Base-by-base conservation (phyloP, 2,113 vertebrate genomes). In the Sinocyclocheilus grahami region DNA sequence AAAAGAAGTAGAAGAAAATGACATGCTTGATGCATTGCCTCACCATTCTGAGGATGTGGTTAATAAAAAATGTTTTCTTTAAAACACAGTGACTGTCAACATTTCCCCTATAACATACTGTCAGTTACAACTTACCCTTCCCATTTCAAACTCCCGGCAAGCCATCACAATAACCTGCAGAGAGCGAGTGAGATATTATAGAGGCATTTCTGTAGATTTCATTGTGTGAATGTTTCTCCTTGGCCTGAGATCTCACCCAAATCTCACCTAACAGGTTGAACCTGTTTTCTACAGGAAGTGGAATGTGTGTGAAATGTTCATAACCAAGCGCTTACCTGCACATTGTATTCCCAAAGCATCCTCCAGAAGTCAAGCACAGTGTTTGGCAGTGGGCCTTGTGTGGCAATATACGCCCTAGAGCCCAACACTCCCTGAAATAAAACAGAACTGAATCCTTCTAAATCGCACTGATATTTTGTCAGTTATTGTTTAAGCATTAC, bases 81-180 rank as follows among this genome's bases (percentile, higher is more conserved):
- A 13, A 67, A 13, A 69, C 33, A 69, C 7, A 2, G 80, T 30
- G 33, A 81, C 39, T 67, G 37, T 22, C 65, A 83, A 53, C n/a
- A 83, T 82, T 82, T 82, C 37, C 62, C 16, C 11, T 67, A 22
- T 60, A 42, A 20, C 12, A 72, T 8, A 9, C 18, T 72, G 22
- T 33, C 27, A 39, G 67, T 74, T 74, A n/a, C 30, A 60, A 91
- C 94, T 96, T 91, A 99, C 98, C 96, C 96, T 97, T 86, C 97
- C 98, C 97, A 97, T 97, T 91, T 99, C 98, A 92, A 98, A 98
- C 92, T 98, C 98, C 93, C 97, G 96, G 60, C 98, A 99, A 20
- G 97, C 97, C 97, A 99, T 99, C 72, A 98, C 96, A 37, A 99
- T 91, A 0, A 97, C 87, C 98, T 99, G 89, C 10, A 53, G 51